These are phyloP conservation scores for Equus przewalskii DNA, from an alignment of 2,113 vertebrate species.

Conservation along the genomic window DNA sequence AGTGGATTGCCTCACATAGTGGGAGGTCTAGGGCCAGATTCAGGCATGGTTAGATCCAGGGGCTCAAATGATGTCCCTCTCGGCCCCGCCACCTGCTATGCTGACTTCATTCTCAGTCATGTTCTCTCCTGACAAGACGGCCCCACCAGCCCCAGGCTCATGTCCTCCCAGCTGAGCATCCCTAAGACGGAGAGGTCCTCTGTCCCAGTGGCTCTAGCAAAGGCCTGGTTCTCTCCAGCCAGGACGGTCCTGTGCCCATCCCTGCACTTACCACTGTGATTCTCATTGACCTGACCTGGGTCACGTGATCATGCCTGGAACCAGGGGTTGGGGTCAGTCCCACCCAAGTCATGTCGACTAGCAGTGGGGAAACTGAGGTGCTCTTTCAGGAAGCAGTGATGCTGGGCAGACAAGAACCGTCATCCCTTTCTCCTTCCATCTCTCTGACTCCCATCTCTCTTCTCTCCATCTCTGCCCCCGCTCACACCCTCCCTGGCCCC, in stretches of 20 bases:
- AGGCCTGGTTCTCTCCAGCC: not conserved
- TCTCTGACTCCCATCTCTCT: not conserved
- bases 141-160: not conserved
- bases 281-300: not conserved
- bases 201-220: not conserved
- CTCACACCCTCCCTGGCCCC: not conserved
- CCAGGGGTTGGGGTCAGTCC: not conserved
- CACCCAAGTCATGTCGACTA: not conserved
- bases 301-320: not conserved
- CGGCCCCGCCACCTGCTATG: not conserved
- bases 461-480: not conserved
- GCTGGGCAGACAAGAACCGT: not conserved
- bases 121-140: not conserved
- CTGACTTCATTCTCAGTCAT: not conserved
- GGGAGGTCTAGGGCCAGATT: not conserved
- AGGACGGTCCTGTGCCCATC: not conserved
- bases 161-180: not conserved
- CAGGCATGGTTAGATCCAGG: not conserved
- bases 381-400: not conserved
- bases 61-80: not conserved
- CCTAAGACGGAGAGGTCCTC: not conserved
- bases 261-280: not conserved
- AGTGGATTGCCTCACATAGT: not conserved
- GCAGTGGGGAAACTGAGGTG: not conserved
- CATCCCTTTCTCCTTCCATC: not conserved